These are phyloP conservation scores for Perdita meconis DNA, from an alignment of 2,888 invertebrate species.

Conservation along the genomic window DNA sequence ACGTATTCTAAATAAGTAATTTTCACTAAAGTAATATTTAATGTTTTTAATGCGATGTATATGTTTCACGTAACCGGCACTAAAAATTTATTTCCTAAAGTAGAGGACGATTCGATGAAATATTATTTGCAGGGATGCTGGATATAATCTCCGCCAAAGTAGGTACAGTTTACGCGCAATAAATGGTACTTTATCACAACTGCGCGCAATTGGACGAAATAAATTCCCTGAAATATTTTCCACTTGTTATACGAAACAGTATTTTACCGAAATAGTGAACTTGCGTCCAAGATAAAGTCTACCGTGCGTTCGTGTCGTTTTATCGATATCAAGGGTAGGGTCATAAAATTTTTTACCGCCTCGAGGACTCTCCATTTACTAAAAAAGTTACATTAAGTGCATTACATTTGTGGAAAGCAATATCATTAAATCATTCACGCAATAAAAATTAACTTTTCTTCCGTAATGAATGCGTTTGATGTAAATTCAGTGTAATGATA, in stretches of 20 bases:
- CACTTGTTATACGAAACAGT: slow-evolving; percentile 36
- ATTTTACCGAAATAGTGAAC: slow-evolving; percentile 30
- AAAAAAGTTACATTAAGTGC: neutral
- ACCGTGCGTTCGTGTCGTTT: neutral
- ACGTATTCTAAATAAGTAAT: neutral
- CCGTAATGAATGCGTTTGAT: too few relatives aligned
- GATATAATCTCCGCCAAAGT: slow-evolving; percentile 39
- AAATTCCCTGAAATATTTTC: slow-evolving; percentile 42
- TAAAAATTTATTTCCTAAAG: slow-evolving; percentile 31
- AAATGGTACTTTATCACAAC: slow-evolving; percentile 42
- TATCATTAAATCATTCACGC: too few relatives aligned
- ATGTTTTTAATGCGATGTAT: neutral
- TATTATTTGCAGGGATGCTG: slow-evolving; percentile 33
- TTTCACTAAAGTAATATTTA: neutral
- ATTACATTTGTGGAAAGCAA: neutral
- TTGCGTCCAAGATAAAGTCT: slow-evolving; percentile 28
- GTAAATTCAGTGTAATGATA: too few relatives aligned
- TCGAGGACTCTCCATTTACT: neutral
- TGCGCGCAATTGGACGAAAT: slow-evolving; percentile 41
- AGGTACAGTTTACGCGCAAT: slow-evolving; percentile 24
- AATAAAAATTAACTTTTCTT: neutral
- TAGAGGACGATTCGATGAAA: slow-evolving; percentile 38
- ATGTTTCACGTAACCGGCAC: neutral
- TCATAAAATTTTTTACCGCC: neutral
- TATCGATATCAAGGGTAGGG: neutral